Conservation (phyloP, 53 echinoderm and acorn worm genomes). For the Luidia sarsii region DNA sequence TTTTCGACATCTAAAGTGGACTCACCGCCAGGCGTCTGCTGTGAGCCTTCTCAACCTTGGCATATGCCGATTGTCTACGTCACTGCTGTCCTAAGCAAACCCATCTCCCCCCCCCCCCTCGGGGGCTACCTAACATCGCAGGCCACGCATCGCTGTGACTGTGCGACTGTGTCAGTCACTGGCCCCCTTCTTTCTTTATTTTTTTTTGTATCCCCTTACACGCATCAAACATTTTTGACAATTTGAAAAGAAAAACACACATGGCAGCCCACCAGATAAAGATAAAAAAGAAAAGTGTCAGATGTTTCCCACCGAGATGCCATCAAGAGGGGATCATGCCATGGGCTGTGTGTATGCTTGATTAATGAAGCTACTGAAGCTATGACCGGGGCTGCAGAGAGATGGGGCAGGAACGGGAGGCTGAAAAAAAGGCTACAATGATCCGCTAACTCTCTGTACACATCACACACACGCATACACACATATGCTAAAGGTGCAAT, state of each 20-base stretch:
- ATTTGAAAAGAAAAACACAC: no score
- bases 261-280: no score
- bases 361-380: constrained; percentile 3
- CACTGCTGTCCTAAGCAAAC: background rate
- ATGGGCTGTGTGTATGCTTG: background rate
- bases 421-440: no score
- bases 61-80: background rate
- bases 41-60: no score
- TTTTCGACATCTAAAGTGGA: constrained; percentile 15
- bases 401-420: no score
- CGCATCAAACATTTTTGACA: no score
- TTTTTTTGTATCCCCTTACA: no score
- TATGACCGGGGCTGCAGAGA: background rate
- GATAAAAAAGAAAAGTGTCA: no score
- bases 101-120: background rate
- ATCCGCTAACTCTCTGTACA: no score
- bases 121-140: background rate
- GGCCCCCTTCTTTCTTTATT: background rate
- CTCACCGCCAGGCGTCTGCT: constrained; percentile 7
- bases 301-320: constrained; percentile 7
- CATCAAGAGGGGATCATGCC: background rate
- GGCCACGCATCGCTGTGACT: background rate
- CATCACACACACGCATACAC: no score
- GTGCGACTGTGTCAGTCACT: constrained; percentile 5
- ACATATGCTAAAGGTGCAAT: no score